Evolutionary conservation across 2,113 vertebrate genomes (phyloP), one percentile per base, ranked within the genome.

Genomic region (Hippocampus barbouri): DNA sequence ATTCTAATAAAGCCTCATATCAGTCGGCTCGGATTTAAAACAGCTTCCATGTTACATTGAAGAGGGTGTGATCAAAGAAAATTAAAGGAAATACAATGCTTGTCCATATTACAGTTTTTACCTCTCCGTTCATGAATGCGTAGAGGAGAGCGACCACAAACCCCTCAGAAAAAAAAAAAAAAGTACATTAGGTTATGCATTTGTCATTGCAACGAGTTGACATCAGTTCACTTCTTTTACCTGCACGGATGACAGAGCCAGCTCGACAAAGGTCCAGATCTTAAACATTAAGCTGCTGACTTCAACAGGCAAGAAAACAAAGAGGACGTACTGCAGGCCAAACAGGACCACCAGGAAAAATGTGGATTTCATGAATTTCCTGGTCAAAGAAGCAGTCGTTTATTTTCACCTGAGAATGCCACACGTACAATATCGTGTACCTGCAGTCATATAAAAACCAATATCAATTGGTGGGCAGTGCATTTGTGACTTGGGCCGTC

Each of bases 291-390:
- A 81, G 71, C 71, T 80, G 81, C 81, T 91, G 62, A 94, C 80
- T 0, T 94, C 86, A 20, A 95, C 93, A 0, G 96, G 95, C 65
- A 96, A 90, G 83, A 98, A 95, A 56, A 93, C 94, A 1, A 98
- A 98, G 77, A 98, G 74, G 59, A 95, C 93, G 77, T 96, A 98
- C 79, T 98, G 95, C 57, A 96, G 78, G 8, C 97, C 97, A 2
- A 99, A 98, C 68, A 99, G 94, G 16, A 94, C 94, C 78, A 98
- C 95, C 70, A 98, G 93, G 57, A 98, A 92, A 15, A 98, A 94
- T 0, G 95, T 99, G 70, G 97, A 98, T 78, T 95, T 97, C 69
- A 94, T 94, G 80, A 99, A 92, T 70, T 93, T 94, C 92, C 97
- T 98, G 81, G 63, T 8, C n/a, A 53, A 66, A 59, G 40, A 25